These are phyloP conservation scores for Leptestheria dahalacensis DNA, from an alignment of 1,140 invertebrate species.

Conservation along the genomic window DNA sequence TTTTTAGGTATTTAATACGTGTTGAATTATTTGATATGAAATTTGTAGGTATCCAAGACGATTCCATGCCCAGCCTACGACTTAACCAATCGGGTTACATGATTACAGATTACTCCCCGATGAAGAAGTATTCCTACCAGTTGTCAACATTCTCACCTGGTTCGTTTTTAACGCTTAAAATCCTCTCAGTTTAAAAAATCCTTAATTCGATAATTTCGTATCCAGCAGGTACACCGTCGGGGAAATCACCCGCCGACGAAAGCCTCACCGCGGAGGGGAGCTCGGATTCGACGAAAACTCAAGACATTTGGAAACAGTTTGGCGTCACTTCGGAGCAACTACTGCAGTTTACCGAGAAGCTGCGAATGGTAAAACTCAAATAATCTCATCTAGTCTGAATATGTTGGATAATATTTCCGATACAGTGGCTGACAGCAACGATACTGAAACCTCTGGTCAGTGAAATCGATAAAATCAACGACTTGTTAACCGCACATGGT, in stretches of 20 bases:
- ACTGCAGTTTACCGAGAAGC: background rate
- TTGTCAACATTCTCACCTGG: constrained; percentile 6
- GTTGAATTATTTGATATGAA: background rate
- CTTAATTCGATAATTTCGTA: background rate
- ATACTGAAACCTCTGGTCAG: constrained; percentile 48
- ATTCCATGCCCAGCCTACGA: background rate
- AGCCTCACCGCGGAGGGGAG: background rate
- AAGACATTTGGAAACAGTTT: background rate
- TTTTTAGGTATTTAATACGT: background rate
- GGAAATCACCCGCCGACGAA: background rate
- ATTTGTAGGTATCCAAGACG: background rate
- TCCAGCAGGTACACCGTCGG: background rate
- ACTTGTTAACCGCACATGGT: constrained; percentile 45
- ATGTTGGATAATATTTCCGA: constrained; percentile 17
- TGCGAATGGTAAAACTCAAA: constrained; percentile 3
- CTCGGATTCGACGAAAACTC: background rate
- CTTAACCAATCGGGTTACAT: background rate
- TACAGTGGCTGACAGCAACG: constrained; percentile 61
- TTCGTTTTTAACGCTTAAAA: background rate
- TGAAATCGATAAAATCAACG: constrained; percentile 54
- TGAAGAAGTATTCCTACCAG: constrained; percentile 15
- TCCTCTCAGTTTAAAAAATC: background rate
- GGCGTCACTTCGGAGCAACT: background rate
- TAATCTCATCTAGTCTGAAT: too few relatives aligned
- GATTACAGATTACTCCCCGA: constrained; percentile 9